Evolutionary conservation across 2,113 vertebrate species (phyloP), one percentile per base, ranked within the genome.

Genomic region (Gopherus flavomarginatus): DNA sequence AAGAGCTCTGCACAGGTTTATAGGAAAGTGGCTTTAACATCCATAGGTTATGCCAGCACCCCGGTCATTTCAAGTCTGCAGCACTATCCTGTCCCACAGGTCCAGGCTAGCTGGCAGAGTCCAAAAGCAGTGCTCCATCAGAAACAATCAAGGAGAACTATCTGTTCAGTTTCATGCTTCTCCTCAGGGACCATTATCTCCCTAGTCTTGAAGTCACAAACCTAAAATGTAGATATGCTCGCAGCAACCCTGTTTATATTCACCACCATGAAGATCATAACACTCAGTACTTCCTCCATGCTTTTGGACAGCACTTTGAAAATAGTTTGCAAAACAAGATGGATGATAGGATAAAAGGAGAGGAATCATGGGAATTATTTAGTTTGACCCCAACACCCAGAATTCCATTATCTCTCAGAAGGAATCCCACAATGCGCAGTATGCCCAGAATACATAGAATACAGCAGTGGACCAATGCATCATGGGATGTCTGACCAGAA

Each of bases 31-130:
- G 2, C 38, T 65, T 50, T 6, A 26, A 54, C 38, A 59, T 85
- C 14, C 83, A 53, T 83, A 47, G 85, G 35, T 8, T 75, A 50
- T 94, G n/a, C 12, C 91, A 53, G 53, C 79, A 44, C 87, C 92
- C 65, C 79, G 47, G 31, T 86, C 27, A 24, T 0, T 0, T 19
- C 54, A 65, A 27, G 8, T 79, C 0, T 2, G 4, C 35, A 75
- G 8, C 54, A 87, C 3, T n/a, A 16, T 42, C 90, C 54, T 87
- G 42, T 47, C 85, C 22, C 27, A 12, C 42, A 82, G 16, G 59
- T 57, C 84, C 82, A 24, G 11, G 44, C 26, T 8, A 84, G 22
- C 2, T 65, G 38, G 1, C 16, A 87, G 81, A 88, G 13, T 83
- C 57, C 50, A 81, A 90, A 95, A 81, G 12, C 38, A 87, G 92